Base-by-base conservation (phyloP, 2,797 vertebrate species). In the Poeciliopsis infans region DNA sequence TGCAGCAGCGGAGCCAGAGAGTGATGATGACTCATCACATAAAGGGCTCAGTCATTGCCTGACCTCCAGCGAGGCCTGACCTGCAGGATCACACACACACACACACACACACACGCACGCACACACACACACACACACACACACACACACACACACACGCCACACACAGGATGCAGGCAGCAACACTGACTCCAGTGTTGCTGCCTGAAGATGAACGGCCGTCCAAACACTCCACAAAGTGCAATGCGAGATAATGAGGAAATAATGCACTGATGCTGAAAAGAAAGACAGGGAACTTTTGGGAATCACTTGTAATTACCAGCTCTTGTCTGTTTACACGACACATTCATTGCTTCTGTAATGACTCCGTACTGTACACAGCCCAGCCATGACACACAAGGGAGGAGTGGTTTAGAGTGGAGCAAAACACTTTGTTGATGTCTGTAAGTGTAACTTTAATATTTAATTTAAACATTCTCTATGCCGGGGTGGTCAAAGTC, bases 241-340 rank as follows among this genome's bases (percentile, higher is more conserved):
- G 79, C 85, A 84, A 84, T 68, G 86, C n/a, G 5, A 89, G 86
- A 92, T 94, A 89, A 94, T 94, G 91, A 89, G 88, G 81, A 91
- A 95, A 93, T 89, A 93, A 93, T 90, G 84, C 87, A 86, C 77
- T 74, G 79, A 84, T 83, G 88, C 90, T 88, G 91, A 92, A 94
- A 93, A 90, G 82, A 82, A 91, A 91, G 83, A 82, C 83, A 82
- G 70, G 39, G 78, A 92, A 92, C 87, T 87, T 92, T 85, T 83
- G 90, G 90, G 83, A 91, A 89, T 94, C 74, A 33, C 83, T 88
- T 7, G 77, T 80, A 89, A 93, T 95, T 93, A 93, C 83, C 31
- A 69, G 82, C 83, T 76, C 51, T 70, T 8, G 66, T 76, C 83
- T 85, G 81, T 93, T 91, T 85, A 83, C 88, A 80, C 69, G 25